Evolutionary conservation across 2,888 invertebrate species (phyloP).

Genomic region (Hemistola chrysoprasaria): DNA sequence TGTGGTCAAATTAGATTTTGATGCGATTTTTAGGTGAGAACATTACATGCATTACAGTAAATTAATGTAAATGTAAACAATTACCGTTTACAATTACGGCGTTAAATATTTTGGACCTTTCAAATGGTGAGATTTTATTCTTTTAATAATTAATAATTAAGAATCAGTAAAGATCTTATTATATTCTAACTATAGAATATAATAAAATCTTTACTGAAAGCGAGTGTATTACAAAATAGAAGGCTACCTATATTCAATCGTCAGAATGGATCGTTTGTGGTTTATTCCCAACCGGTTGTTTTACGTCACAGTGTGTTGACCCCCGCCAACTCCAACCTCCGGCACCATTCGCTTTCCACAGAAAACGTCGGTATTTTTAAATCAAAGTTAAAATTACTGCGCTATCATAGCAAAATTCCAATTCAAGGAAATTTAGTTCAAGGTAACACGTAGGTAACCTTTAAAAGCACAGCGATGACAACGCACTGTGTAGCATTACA

Average conservation of each 20-base stretch:
- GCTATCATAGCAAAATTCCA: conserved; percentile 26
- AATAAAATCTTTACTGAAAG: conserved; percentile 15
- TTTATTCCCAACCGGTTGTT: conserved; percentile 45
- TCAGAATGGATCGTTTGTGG: conserved; percentile 33
- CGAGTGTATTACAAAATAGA: conserved; percentile 40
- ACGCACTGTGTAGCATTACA: conserved; percentile 36
- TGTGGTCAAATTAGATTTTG: conserved; percentile 66
- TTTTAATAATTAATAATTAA: no score
- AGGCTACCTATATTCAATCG: conserved; percentile 34
- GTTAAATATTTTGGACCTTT: no score
- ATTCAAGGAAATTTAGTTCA: conserved; percentile 42
- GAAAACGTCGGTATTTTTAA: conserved; percentile 43
- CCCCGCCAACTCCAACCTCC: conserved; percentile 54
- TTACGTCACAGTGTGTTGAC: conserved; percentile 63
- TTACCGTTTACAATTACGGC: background rate
- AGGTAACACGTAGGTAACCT: conserved; percentile 47
- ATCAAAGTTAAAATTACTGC: no score
- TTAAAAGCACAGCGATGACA: conserved; percentile 39
- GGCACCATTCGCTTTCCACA: conserved; percentile 54
- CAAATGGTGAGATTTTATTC: no score
- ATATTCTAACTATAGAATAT: no score
- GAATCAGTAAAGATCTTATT: no score
- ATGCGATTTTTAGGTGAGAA: conserved; percentile 55
- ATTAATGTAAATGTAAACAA: conserved; percentile 5
- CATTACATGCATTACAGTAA: conserved; percentile 24